Evolutionary conservation across 2,888 invertebrate species (phyloP), one percentile per base, ranked within the genome.

Genomic region (Notodonta ziczac): DNA sequence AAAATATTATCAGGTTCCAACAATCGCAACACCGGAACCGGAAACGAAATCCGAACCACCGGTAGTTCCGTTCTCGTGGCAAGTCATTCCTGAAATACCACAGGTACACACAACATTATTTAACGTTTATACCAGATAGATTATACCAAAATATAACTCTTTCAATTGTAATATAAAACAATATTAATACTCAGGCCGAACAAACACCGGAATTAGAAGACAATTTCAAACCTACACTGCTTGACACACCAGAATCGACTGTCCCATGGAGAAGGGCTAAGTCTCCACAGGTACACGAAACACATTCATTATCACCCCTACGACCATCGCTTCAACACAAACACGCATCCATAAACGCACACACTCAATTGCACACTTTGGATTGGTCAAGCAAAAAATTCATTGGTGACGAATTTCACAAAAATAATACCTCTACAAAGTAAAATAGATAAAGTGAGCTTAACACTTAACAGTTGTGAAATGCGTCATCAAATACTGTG

Each of bases 21-120:
- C 78, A 66, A 65, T 88, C 59, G 73, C 84, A 65, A 83, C 84
- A 65, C 82, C 88, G 35, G 85, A 84, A 69, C 77, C 86, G 54
- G 85, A 87, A 65, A 82, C 81, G 72, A 84, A 81, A 71, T 85
- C 82, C 56, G 88, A 88, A 76, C 82, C 86, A 42, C 86, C 88
- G 40, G 87, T 88, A 72, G 86, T 89, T 53, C 84, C 89, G 57
- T 92, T 93, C 77, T 93, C 93, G 66, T 93, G 93, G 93, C 80
- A 92, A 68, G 84, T 85, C 54, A 93, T 93, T 78, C 92, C 93
- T 68, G 93, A 92, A 86, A 84, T 93, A 79, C 91, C 92, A 75
- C 92, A 93, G 93, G 93, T 93, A 92, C 62, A 74, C 12, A 73
- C 61, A 62, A 16, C 58, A 56, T 24, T 35, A 55, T 12, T n/a